phyloP scores from a whole-genome alignment of 2,888 invertebrate species.

The Ommatoiulus sabulosus region DNA sequence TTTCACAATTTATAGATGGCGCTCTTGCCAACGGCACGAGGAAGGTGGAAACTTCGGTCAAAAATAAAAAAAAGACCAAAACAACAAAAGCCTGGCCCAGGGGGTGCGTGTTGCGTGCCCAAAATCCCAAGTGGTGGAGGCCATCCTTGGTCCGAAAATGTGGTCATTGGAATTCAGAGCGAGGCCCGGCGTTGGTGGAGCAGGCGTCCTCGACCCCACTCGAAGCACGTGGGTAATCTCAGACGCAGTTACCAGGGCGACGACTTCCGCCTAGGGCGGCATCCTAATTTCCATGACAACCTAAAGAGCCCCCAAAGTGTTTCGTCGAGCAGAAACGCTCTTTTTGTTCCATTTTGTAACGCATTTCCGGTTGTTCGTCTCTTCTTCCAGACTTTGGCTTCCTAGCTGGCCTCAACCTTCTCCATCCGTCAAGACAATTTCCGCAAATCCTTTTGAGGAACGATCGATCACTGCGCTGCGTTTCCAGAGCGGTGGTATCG shows the following conservation, averaged over 20 bases:
- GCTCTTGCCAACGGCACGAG: too few relatives aligned
- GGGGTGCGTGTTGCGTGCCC: neutral
- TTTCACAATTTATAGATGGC: too few relatives aligned
- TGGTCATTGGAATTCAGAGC: too few relatives aligned
- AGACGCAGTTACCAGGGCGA: neutral
- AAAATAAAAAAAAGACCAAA: neutral
- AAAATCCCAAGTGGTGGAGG: neutral
- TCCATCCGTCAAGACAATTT: slow-evolving; percentile 14
- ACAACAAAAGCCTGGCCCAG: neutral
- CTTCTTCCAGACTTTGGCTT: neutral
- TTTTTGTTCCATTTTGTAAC: neutral
- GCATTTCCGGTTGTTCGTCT: slow-evolving; percentile 12
- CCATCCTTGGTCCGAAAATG: too few relatives aligned
- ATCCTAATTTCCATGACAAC: slow-evolving; percentile 9
- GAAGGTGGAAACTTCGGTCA: too few relatives aligned
- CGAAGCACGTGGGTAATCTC: neutral
- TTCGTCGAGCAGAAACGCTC: neutral
- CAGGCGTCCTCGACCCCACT: neutral
- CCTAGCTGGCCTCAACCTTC: neutral
- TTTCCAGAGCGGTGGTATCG: too few relatives aligned
- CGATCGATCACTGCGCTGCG: neutral
- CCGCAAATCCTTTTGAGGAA: neutral
- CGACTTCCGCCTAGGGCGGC: neutral
- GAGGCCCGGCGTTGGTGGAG: neutral
- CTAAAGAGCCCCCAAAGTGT: neutral